phyloP scores from a whole-genome alignment of 2,888 invertebrate genomes.

The Chromoteleia sp. region DNA sequence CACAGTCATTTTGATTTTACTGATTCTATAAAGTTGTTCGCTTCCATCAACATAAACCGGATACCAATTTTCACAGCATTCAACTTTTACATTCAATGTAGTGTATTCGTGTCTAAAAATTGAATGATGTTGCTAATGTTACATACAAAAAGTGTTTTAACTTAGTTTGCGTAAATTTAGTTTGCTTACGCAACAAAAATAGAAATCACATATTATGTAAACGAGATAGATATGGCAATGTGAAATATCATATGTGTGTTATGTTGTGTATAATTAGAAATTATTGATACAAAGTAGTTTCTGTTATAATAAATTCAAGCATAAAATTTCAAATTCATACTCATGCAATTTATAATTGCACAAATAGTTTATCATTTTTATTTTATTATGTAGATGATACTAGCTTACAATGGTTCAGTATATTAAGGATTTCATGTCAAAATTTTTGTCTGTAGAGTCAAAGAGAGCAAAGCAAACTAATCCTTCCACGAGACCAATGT shows the following conservation, averaged over 20 bases:
- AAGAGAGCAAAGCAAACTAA: slow-evolving; percentile 86
- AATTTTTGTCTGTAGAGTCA: slow-evolving; percentile 77
- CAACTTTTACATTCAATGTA: slow-evolving; percentile 4
- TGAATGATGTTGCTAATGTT: background rate
- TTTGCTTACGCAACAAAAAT: slow-evolving; percentile 8
- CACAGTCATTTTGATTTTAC: slow-evolving; percentile 42
- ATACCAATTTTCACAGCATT: slow-evolving; percentile 12
- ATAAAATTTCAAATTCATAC: slow-evolving; percentile 6
- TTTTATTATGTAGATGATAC: too few species aligned
- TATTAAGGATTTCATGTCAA: too few species aligned
- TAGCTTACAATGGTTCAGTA: too few species aligned
- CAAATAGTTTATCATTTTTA: background rate
- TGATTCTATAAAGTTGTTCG: slow-evolving; percentile 30
- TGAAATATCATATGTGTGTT: slow-evolving; percentile 18
- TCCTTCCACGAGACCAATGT: slow-evolving; percentile 92
- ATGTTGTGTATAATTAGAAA: slow-evolving; percentile 16
- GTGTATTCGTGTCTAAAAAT: background rate
- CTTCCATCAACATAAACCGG: slow-evolving; percentile 7
- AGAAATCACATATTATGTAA: slow-evolving; percentile 21
- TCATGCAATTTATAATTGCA: slow-evolving; percentile 1
- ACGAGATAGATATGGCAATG: slow-evolving; percentile 36
- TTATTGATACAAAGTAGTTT: slow-evolving; percentile 27
- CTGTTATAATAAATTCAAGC: slow-evolving; percentile 8
- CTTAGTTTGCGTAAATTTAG: slow-evolving; percentile 3
- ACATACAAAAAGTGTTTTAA: slow-evolving; percentile 7